Evolutionary conservation across 64 coral and sea anemone genomes (phyloP), one percentile per base, ranked within the genome.

Genomic region (Actinia equina): DNA sequence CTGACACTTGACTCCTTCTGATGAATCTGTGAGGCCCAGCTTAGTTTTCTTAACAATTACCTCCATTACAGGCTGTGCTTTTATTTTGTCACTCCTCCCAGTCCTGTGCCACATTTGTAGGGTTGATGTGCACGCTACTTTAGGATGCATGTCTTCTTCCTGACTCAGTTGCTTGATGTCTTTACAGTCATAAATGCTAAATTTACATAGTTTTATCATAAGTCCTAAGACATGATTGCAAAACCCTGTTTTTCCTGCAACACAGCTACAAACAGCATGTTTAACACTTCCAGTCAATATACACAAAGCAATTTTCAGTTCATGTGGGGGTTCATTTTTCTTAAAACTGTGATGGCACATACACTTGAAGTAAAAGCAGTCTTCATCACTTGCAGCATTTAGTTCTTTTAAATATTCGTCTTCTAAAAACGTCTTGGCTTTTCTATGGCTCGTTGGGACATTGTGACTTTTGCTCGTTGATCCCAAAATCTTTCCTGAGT

Each of bases 121-220:
- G 46, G 44, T 57, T 52, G 85, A 87, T 43, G 90, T 92, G 57
- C 90, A 92, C 44, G 60, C 43, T 82, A 17, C 59, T 51, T 86
- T 55, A 57, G 60, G 80, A 76, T 17, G 42, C 83, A 91, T 86
- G 84, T 92, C 90, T 83, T 86, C 86, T 83, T 87, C 90, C 80
- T 84, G 43, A 69, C 76, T 77, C 82, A 92, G 83, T 14, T 92
- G 85, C 27, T 42, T 83, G 22, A 92, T 43, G 58, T 92, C 79
- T 92, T 78, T 81, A 52, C 90, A 92, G 22, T 79, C 77, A 81
- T 87, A 83, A 78, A 91, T 69, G 62, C 76, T 71, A 6, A 82
- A 51, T 44, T 91, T 87, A 53, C 90, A 91, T 8, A 91, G 76
- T 87, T 91, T 91, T 57, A 91, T 80, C 89, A 92, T 87, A 53